Evolutionary conservation across 2,888 invertebrate species (phyloP).

Genomic region (Sturmia bella): DNA sequence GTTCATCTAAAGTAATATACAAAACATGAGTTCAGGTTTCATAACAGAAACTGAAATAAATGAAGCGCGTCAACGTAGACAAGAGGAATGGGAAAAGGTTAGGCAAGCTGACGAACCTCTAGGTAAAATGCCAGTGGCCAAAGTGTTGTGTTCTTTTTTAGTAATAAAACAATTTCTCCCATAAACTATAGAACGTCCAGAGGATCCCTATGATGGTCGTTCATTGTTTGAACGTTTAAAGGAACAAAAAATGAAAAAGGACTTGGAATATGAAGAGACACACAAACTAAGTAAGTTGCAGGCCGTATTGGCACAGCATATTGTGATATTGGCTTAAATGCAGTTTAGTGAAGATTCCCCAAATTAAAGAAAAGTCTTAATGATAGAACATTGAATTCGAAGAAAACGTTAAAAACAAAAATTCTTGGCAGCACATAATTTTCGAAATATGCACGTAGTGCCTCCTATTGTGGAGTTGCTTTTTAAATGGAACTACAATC

Average conservation of each 20-base stretch:
- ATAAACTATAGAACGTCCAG: slow-evolving; percentile 89
- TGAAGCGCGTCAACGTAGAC: slow-evolving; percentile 90
- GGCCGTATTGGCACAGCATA: too few species aligned
- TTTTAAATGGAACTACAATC: too few species aligned
- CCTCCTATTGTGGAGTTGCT: too few species aligned
- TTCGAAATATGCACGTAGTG: too few species aligned
- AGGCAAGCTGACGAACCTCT: slow-evolving; percentile 93
- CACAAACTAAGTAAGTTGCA: slow-evolving; percentile 92
- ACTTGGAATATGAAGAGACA: slow-evolving; percentile 97
- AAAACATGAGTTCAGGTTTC: slow-evolving; percentile 93
- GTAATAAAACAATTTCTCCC: slow-evolving; percentile 18
- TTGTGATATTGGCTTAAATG: too few species aligned
- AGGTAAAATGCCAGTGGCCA: slow-evolving; percentile 83
- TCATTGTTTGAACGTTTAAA: slow-evolving; percentile 96
- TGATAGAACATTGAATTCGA: too few species aligned
- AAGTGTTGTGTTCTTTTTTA: background rate
- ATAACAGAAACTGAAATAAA: slow-evolving; percentile 93
- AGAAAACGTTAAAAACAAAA: too few species aligned
- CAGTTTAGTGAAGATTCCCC: too few species aligned
- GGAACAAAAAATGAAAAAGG: slow-evolving; percentile 94
- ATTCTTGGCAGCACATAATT: too few species aligned
- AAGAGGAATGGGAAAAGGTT: slow-evolving; percentile 98
- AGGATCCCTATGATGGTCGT: slow-evolving; percentile 90
- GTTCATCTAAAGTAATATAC: background rate
- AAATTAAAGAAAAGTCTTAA: too few species aligned